phyloP scores from a whole-genome alignment of 1,140 invertebrate species.

The Anastrepha obliqua region DNA sequence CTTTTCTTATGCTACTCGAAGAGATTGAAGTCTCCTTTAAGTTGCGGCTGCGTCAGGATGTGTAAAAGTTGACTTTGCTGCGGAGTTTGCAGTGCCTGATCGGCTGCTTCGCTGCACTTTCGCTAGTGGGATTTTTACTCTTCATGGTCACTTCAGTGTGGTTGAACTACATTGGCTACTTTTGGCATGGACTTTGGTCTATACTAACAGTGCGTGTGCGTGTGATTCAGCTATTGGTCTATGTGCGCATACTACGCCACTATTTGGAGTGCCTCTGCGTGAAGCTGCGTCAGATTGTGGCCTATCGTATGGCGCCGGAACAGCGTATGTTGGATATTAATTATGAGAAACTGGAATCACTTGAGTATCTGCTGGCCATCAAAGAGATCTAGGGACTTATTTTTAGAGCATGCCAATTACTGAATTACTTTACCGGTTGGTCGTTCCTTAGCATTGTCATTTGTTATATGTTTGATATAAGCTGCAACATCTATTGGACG shows the following conservation, averaged over 20 bases:
- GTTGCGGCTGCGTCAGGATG: neutral
- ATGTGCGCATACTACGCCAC: slow-evolving; percentile 49
- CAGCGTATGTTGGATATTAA: slow-evolving; percentile 9
- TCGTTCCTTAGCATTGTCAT: slow-evolving; percentile 50
- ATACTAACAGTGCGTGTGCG: slow-evolving; percentile 53
- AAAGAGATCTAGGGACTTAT: slow-evolving; percentile 33
- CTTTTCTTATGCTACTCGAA: neutral
- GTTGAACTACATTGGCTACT: slow-evolving; percentile 44
- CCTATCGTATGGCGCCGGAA: neutral
- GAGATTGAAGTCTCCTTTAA: slow-evolving; percentile 18
- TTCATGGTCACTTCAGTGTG: neutral
- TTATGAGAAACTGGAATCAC: neutral
- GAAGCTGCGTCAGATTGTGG: slow-evolving; percentile 54
- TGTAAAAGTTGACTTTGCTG: neutral
- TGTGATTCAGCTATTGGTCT: slow-evolving; percentile 49
- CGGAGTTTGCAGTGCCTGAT: neutral
- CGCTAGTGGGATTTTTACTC: neutral
- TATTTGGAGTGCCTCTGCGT: slow-evolving; percentile 10
- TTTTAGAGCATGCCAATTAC: neutral
- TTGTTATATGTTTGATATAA: slow-evolving; percentile 54
- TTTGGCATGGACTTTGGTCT: slow-evolving; percentile 53
- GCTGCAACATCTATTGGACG: slow-evolving; percentile 55
- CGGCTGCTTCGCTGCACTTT: neutral
- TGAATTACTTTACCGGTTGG: slow-evolving; percentile 55
- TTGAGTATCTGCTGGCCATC: slow-evolving; percentile 3